Evolutionary conservation across 2,113 vertebrate genomes (phyloP).

Genomic region (Hippocampus zosterae): DNA sequence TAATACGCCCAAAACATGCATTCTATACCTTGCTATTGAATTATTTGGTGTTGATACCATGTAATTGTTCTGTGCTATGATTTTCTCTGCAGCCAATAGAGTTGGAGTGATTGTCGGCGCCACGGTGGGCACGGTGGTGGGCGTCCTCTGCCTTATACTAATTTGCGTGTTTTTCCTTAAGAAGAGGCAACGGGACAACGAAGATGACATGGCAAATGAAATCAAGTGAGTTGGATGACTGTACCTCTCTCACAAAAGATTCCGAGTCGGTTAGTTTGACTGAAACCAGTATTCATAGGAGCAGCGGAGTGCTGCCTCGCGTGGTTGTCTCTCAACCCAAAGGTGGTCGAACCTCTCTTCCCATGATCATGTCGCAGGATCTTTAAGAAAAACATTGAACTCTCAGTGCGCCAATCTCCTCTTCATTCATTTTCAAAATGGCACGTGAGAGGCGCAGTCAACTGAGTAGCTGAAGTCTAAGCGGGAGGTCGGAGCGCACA

Average conservation of each 20-base stretch:
- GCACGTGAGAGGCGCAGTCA: too few relatives aligned
- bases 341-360: too few relatives aligned
- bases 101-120: constrained; percentile 78
- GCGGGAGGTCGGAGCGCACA: too few relatives aligned
- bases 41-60: not conserved
- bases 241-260: not conserved
- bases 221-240: constrained; percentile 79
- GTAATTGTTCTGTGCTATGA: not conserved
- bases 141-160: constrained; percentile 70
- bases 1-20: not conserved
- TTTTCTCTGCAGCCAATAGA: constrained; percentile 54
- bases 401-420: too few relatives aligned
- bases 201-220: constrained; percentile 84
- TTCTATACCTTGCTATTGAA: not conserved
- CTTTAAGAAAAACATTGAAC: too few relatives aligned
- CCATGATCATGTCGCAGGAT: too few relatives aligned
- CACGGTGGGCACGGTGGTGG: constrained; percentile 74
- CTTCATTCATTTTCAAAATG: too few relatives aligned
- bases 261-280: not conserved
- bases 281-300: not conserved
- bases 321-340: too few relatives aligned
- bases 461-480: too few relatives aligned
- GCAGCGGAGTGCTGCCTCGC: too few relatives aligned
- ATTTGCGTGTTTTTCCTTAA: constrained; percentile 61
- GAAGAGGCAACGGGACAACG: constrained; percentile 62